Percentiles rank a stretch among this genome's conserved stretches.
Conservation (phyloP, 2,888 invertebrate species). For the Morpho helenor region DNA sequence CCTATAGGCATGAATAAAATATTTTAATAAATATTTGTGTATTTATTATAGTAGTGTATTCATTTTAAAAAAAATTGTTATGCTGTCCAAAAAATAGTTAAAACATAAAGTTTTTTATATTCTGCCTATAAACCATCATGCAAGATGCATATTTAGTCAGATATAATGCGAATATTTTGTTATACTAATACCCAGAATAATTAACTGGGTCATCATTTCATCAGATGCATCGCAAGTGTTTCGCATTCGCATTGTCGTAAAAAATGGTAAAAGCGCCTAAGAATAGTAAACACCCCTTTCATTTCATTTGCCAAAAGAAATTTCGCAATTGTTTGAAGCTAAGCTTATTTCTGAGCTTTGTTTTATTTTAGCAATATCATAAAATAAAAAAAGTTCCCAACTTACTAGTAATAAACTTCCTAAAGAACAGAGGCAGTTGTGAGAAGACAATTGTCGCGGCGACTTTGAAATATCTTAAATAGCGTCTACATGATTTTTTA, state of each 20-base stretch:
- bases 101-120: no score
- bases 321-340: constrained; percentile 22
- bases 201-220: no score
- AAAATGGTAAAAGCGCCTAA: constrained; percentile 8
- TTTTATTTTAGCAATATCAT: constrained; percentile 20
- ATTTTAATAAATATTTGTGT: not conserved
- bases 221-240: not conserved
- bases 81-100: not conserved
- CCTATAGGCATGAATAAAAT: no score
- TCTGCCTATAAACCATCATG: no score
- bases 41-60: not conserved
- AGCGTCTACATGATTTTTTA: constrained; percentile 6
- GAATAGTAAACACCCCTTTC: constrained; percentile 17
- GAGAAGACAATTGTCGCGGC: constrained; percentile 24
- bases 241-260: not conserved
- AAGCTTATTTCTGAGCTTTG: constrained; percentile 12
- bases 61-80: not conserved
- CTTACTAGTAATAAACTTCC: constrained; percentile 19
- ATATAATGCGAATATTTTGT: no score
- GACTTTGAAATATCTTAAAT: constrained; percentile 13
- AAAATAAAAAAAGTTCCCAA: constrained; percentile 13
- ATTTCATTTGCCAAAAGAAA: constrained; percentile 20
- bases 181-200: no score
- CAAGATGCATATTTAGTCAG: no score
- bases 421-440: constrained; percentile 19